phyloP scores from a whole-genome alignment of 2,797 vertebrate genomes.

The Clarias pachynema region DNA sequence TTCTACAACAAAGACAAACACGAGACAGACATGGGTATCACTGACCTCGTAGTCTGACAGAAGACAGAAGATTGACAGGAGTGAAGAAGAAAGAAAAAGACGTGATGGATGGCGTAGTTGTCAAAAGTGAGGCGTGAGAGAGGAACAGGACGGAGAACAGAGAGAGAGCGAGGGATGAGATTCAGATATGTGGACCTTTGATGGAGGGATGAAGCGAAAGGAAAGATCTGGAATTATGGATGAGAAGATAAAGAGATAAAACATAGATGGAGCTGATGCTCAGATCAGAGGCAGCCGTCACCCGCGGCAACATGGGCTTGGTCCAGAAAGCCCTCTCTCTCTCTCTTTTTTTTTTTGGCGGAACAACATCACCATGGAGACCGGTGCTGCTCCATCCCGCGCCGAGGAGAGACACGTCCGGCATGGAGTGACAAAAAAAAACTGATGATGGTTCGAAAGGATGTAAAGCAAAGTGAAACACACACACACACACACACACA shows the following conservation, averaged over 20 bases:
- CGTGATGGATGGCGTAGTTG: constrained; percentile 10
- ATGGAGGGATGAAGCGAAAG: constrained; percentile 14
- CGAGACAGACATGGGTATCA: constrained; percentile 20
- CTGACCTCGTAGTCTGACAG: constrained; percentile 20
- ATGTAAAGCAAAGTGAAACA: constrained; percentile 28
- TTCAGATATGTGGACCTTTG: constrained; percentile 31
- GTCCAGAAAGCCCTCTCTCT: constrained; percentile 55
- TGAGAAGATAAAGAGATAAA: constrained; percentile 41
- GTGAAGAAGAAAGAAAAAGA: constrained; percentile 30
- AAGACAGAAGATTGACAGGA: constrained; percentile 22
- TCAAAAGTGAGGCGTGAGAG: constrained; percentile 14
- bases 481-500: constrained; percentile 28
- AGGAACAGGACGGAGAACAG: constrained; percentile 19
- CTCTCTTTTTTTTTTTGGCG: constrained; percentile 15
- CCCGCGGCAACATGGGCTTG: constrained; percentile 48
- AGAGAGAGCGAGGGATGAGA: constrained; percentile 21
- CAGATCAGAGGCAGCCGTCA: constrained; percentile 44
- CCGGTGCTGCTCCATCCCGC: constrained; percentile 52
- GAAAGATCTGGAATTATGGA: constrained; percentile 16
- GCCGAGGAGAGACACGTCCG: constrained; percentile 33
- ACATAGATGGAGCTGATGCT: constrained; percentile 13
- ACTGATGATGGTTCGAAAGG: constrained; percentile 37
- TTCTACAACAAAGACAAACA: constrained; percentile 16
- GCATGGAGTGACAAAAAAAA: constrained; percentile 39
- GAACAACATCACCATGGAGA: constrained; percentile 63